phyloP scores from a whole-genome alignment of 2,113 vertebrate genomes.

The Poecilia latipinna region DNA sequence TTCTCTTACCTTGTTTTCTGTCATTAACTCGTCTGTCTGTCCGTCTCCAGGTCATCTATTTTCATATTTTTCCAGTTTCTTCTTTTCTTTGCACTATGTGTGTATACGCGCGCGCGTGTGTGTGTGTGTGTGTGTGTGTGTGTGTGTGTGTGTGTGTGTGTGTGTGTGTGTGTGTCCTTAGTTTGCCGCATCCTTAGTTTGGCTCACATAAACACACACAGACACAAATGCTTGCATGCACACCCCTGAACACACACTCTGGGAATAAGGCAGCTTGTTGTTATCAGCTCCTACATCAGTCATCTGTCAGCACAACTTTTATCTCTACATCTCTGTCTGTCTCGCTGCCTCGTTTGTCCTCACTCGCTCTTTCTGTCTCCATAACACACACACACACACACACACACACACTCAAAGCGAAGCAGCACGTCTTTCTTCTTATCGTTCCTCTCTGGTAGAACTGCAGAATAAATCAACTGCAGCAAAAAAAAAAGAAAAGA shows the following conservation, averaged over 20 bases:
- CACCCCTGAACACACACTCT: conserved; percentile 11
- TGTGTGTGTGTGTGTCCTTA: not conserved
- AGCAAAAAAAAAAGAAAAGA: conserved; percentile 43
- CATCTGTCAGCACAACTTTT: conserved; percentile 73
- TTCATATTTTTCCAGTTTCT: not conserved
- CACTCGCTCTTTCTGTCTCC: not conserved
- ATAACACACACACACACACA: conserved; percentile 30
- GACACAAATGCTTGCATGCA: conserved; percentile 17
- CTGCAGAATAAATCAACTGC: conserved; percentile 67
- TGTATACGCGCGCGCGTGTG: not conserved
- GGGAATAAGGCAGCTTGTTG: conserved; percentile 51
- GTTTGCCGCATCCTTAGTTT: conserved; percentile 32
- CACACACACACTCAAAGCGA: conserved; percentile 20
- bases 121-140: conserved; percentile 1
- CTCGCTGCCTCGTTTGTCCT: conserved; percentile 30
- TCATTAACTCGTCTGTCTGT: not conserved
- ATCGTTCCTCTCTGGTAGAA: conserved; percentile 65
- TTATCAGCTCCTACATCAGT: conserved; percentile 70
- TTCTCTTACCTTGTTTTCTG: not conserved
- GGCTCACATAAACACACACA: conserved; percentile 13
- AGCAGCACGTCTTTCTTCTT: conserved; percentile 55
- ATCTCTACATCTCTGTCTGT: conserved; percentile 62
- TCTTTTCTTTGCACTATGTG: not conserved
- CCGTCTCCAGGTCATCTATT: not conserved
- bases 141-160: not conserved